Evolutionary conservation across 2,113 vertebrate species (phyloP).

Genomic region (Heteronetta atricapilla): DNA sequence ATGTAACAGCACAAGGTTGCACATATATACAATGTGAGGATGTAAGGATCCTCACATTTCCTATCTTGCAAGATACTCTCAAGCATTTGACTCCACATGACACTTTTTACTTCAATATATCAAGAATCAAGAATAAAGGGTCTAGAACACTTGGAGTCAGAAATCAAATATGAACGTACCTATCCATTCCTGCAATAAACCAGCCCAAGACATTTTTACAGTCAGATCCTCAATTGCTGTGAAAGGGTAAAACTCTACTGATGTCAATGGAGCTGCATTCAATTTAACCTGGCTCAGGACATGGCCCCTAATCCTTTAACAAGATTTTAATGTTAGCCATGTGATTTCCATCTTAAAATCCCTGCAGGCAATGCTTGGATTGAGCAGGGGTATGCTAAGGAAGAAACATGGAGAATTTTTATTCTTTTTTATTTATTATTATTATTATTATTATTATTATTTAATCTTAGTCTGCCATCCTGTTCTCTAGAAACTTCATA

Average conservation of each 20-base stretch:
- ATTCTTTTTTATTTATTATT: not conserved
- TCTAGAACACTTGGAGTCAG: not conserved
- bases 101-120: not conserved
- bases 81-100: not conserved
- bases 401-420: not conserved
- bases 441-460: not conserved
- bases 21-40: too few species aligned
- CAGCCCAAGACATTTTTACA: conserved; percentile 15
- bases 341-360: conserved; percentile 58
- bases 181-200: conserved; percentile 20
- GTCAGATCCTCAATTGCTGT: not conserved
- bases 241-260: conserved; percentile 19
- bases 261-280: conserved; percentile 42
- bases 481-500: not conserved
- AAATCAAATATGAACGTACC: not conserved
- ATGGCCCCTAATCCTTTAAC: conserved; percentile 27
- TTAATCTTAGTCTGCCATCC: not conserved
- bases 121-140: not conserved
- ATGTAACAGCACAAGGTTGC: not conserved
- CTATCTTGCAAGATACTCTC: not conserved
- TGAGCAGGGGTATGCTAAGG: not conserved
- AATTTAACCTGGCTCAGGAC: conserved; percentile 35
- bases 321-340: conserved; percentile 67
- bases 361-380: conserved; percentile 5
- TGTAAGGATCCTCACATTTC: not conserved